These are phyloP conservation scores for Acheta domesticus DNA, from an alignment of 2,888 invertebrate species.

Conservation along the genomic window DNA sequence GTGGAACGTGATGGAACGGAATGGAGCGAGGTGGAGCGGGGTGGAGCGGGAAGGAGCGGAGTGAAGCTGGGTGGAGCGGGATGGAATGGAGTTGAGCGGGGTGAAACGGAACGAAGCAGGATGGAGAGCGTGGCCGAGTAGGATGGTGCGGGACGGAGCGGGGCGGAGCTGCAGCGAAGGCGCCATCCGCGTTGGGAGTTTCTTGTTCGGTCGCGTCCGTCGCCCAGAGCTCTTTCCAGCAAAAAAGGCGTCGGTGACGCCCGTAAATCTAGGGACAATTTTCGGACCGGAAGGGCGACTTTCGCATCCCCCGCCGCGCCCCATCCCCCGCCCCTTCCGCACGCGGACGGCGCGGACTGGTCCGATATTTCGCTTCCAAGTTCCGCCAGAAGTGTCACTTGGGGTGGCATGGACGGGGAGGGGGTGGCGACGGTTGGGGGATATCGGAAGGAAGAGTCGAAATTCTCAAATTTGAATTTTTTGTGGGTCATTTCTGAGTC, in stretches of 20 bases:
- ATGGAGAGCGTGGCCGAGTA: background rate
- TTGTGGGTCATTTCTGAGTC: too few relatives aligned
- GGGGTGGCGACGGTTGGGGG: background rate
- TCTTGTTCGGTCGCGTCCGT: background rate
- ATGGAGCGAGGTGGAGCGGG: background rate
- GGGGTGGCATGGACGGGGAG: background rate
- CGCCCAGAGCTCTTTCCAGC: background rate
- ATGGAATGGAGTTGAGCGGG: background rate
- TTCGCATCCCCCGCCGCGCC: background rate
- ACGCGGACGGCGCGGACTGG: background rate
- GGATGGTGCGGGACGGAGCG: background rate
- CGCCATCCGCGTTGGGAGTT: background rate
- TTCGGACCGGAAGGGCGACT: background rate
- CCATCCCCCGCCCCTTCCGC: background rate
- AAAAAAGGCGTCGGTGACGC: constrained; percentile 1
- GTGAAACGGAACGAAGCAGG: background rate
- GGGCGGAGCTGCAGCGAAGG: background rate
- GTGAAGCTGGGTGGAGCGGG: background rate
- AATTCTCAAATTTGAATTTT: too few relatives aligned
- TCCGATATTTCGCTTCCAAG: background rate
- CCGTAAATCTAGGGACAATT: constrained; percentile 1
- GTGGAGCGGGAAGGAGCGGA: background rate
- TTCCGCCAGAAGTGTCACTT: too few relatives aligned
- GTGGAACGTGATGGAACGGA: background rate
- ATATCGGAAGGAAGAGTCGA: background rate